Evolutionary conservation across 2,888 invertebrate genomes (phyloP).

Genomic region (Synergus laeviventris): DNA sequence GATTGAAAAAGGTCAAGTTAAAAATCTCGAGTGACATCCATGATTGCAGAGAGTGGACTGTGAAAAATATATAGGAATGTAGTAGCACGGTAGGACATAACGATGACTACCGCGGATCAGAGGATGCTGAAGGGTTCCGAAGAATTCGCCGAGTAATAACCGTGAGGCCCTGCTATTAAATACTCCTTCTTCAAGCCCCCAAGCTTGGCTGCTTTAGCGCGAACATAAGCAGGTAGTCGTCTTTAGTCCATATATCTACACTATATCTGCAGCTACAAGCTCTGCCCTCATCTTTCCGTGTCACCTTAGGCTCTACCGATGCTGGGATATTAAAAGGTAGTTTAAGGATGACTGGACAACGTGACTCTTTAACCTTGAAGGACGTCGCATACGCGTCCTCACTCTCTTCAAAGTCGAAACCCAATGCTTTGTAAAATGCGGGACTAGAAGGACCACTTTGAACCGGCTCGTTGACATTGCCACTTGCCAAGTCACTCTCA

Average conservation of each 20-base stretch:
- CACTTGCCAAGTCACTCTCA: slow-evolving; percentile 7
- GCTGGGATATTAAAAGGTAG: slow-evolving; percentile 71
- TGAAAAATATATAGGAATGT: slow-evolving; percentile 39
- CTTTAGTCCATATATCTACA: slow-evolving; percentile 56
- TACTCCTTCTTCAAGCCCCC: slow-evolving; percentile 56
- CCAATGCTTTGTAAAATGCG: slow-evolving; percentile 9
- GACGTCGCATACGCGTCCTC: not conserved
- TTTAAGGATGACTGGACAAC: slow-evolving; percentile 72
- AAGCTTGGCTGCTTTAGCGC: slow-evolving; percentile 57
- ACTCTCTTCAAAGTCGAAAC: not conserved
- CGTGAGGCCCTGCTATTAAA: slow-evolving; percentile 65
- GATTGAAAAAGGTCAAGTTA: not conserved
- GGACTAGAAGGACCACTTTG: slow-evolving; percentile 9
- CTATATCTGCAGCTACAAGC: slow-evolving; percentile 47
- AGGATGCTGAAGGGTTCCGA: slow-evolving; percentile 48
- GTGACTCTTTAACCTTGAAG: slow-evolving; percentile 42
- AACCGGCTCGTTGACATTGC: slow-evolving; percentile 8
- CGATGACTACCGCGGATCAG: slow-evolving; percentile 52
- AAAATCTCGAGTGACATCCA: not conserved
- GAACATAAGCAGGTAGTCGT: slow-evolving; percentile 66
- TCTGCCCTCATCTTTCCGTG: slow-evolving; percentile 63
- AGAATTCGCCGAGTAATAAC: slow-evolving; percentile 75
- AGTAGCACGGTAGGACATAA: slow-evolving; percentile 62
- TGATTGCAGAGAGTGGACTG: not conserved
- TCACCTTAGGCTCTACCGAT: slow-evolving; percentile 57